A percentile compares a stretch with the other conserved stretches of the same genome.
Conservation (phyloP, 2,888 invertebrate genomes). For the Venusia cambrica region DNA sequence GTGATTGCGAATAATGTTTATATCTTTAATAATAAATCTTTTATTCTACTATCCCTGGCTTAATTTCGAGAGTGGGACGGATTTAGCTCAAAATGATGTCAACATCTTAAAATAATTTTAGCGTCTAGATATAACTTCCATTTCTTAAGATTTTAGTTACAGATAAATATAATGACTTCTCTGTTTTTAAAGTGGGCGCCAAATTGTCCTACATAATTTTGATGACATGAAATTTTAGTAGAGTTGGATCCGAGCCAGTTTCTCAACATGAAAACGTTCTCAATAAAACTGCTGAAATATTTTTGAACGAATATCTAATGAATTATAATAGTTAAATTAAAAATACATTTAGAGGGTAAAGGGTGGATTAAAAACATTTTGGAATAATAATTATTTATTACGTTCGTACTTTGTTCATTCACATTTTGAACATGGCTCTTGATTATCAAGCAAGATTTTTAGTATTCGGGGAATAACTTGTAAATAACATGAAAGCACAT, state of each 20-base stretch:
- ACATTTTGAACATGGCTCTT: slow-evolving; percentile 31
- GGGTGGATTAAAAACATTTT: no score
- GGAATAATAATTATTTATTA: slow-evolving; percentile 57
- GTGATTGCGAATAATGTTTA: slow-evolving; percentile 75
- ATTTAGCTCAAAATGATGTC: slow-evolving; percentile 36
- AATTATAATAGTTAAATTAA: slow-evolving; percentile 12
- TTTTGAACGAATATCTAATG: slow-evolving; percentile 30
- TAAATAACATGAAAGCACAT: slow-evolving; percentile 33
- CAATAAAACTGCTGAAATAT: slow-evolving; percentile 46
- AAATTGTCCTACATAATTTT: slow-evolving; percentile 76
- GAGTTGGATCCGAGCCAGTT: slow-evolving; percentile 61
- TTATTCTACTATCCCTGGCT: slow-evolving; percentile 61
- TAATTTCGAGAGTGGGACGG: slow-evolving; percentile 26
- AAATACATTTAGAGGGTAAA: no score
- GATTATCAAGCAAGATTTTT: slow-evolving; percentile 38
- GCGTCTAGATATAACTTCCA: slow-evolving; percentile 46
- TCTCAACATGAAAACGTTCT: slow-evolving; percentile 44
- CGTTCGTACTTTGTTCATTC: slow-evolving; percentile 63
- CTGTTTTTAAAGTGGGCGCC: slow-evolving; percentile 68
- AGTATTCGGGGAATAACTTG: slow-evolving; percentile 31
- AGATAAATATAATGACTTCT: slow-evolving; percentile 67
- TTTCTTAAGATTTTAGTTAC: slow-evolving; percentile 54
- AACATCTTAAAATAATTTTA: slow-evolving; percentile 48
- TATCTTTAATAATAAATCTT: slow-evolving; percentile 78
- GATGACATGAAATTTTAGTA: slow-evolving; percentile 66